These are phyloP conservation scores for Hylomyscus alleni DNA, from an alignment of 2,797 vertebrate species.

Conservation along the genomic window DNA sequence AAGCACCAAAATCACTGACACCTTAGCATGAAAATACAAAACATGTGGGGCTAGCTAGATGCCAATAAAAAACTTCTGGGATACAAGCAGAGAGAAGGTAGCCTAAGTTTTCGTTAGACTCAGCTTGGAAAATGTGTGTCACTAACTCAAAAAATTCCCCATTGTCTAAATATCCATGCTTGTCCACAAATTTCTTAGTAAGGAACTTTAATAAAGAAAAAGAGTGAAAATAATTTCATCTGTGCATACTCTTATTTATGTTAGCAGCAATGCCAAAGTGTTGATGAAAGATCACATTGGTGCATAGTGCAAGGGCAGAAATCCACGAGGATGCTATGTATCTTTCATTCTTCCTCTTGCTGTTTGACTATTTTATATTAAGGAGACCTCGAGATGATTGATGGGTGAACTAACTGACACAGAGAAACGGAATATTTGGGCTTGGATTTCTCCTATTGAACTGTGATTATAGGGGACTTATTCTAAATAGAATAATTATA, in stretches of 20 bases:
- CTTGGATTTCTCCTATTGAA: conserved; percentile 1
- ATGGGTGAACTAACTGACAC: neutral
- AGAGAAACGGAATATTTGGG: neutral
- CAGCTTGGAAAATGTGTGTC: neutral
- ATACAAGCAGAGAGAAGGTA: neutral
- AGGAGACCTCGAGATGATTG: neutral
- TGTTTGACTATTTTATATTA: neutral
- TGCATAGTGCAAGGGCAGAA: neutral
- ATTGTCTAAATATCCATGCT: neutral
- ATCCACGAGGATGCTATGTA: accelerated
- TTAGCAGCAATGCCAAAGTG: neutral
- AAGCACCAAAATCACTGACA: neutral
- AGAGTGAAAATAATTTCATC: neutral
- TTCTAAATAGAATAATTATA: neutral
- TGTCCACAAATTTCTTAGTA: neutral
- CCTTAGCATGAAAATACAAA: neutral
- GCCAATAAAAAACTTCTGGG: neutral
- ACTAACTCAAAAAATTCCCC: neutral
- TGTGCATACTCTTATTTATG: neutral
- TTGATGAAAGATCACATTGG: neutral
- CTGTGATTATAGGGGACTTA: neutral
- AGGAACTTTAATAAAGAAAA: neutral
- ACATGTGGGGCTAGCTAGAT: neutral
- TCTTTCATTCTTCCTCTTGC: neutral
- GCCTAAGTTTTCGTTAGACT: neutral